Evolutionary conservation across 2,888 invertebrate species (phyloP), one percentile per base, ranked within the genome.

Genomic region (Mythimna loreyi): DNA sequence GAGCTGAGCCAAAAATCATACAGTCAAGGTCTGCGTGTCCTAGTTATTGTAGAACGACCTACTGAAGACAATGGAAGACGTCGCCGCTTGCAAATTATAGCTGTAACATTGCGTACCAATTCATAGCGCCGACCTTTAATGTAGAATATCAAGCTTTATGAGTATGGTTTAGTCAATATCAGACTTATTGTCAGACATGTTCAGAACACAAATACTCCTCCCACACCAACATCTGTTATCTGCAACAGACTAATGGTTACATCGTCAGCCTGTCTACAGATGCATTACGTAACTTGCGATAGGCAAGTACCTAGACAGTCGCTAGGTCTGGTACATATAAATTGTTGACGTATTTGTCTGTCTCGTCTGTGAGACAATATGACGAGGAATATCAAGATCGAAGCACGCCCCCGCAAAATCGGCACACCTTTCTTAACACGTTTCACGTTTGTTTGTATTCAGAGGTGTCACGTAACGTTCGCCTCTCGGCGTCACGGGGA

Each of bases 401-500:
- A 70, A 62, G 68, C 64, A 78, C 80, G 71, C 82, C 80, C 67
- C 76, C 82, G 74, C 76, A 65, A 83, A 80, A 85, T 80, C 80
- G 72, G 61, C 89, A 82, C 87, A 85, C 89, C 89, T 87, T 86
- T 86, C 87, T 85, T 85, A 82, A 82, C 80, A 81, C 77, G 83
- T 83, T 80, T 73, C 75, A 70, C 66, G 61, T 67, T 80, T 85
- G 85, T 86, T 84, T 83, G 85, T 81, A 81, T 75, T 82, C 76
- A 84, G 78, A 82, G 82, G 87, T 89, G 90, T 90, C 92, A 87
- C 86, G 86, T 89, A 85, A 81, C 86, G 78, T 88, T 86, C 85
- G 80, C 72, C 81, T 82, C 76, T 73, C 78, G 86, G 84, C 76
- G 80, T 87, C 87, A 86, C 83, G 81, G 78, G 53, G 89, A 92